phyloP scores from a whole-genome alignment of 2,797 vertebrate genomes.

The Antennarius maculatus region DNA sequence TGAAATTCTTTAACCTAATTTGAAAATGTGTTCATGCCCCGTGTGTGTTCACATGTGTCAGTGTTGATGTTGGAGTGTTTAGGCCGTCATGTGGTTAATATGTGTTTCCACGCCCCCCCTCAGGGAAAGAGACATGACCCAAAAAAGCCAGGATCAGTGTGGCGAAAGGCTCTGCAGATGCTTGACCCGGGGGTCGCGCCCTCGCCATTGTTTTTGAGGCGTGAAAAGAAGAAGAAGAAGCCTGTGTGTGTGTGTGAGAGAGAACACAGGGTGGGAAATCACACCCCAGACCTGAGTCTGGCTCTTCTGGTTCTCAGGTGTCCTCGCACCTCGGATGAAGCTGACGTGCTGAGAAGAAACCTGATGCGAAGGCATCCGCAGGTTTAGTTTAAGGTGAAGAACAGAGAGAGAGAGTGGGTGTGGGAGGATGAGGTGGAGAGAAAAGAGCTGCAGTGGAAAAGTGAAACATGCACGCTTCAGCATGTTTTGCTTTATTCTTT shows the following conservation, averaged over 20 bases:
- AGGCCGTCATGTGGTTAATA: constrained; percentile 16
- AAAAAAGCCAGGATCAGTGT: constrained; percentile 28
- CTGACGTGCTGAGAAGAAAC: constrained; percentile 54
- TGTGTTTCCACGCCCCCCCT: constrained; percentile 20
- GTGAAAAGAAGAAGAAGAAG: constrained; percentile 52
- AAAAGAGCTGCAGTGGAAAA: no score
- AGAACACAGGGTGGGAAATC: constrained; percentile 51
- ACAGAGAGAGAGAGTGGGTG: constrained; percentile 20
- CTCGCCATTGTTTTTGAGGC: constrained; percentile 48
- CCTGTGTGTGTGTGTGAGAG: constrained; percentile 39
- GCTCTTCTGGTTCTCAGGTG: constrained; percentile 66
- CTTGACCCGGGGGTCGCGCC: constrained; percentile 51
- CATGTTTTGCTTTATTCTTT: neutral
- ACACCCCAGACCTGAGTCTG: constrained; percentile 53
- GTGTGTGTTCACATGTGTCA: constrained; percentile 5
- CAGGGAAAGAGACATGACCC: constrained; percentile 39
- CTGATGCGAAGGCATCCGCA: constrained; percentile 13
- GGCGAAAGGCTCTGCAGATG: constrained; percentile 34
- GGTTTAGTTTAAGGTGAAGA: neutral
- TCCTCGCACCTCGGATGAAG: constrained; percentile 63
- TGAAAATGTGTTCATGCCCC: constrained; percentile 29
- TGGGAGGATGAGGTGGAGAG: neutral
- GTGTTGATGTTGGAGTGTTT: constrained; percentile 1
- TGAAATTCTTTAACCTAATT: constrained; percentile 44
- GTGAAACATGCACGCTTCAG: neutral